phyloP scores from a whole-genome alignment of 2,888 invertebrate species.

The Podabrus alpinus region DNA sequence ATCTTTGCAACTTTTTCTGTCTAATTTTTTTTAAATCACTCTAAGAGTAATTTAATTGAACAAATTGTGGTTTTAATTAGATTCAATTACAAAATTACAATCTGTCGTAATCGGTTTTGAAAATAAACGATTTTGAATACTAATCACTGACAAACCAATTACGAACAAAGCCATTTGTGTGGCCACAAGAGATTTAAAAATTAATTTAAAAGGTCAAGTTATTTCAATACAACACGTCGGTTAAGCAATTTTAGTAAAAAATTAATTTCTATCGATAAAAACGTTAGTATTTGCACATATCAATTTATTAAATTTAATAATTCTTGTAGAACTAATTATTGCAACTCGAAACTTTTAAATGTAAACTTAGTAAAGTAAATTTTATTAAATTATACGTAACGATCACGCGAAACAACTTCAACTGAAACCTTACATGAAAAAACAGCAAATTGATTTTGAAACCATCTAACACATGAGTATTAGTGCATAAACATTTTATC shows the following conservation, averaged over 20 bases:
- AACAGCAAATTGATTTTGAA: not conserved
- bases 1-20: not conserved
- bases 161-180: not conserved
- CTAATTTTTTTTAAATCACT: not conserved
- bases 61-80: not conserved
- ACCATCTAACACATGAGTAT: not conserved
- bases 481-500: not conserved
- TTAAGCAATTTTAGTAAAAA: not conserved
- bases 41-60: not conserved
- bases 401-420: constrained; percentile 1
- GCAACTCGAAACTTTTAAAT: not conserved
- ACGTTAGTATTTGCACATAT: not conserved
- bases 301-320: too few species aligned
- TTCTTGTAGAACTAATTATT: not conserved
- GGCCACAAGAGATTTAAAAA: not conserved
- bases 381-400: not conserved
- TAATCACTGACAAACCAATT: not conserved
- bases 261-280: not conserved
- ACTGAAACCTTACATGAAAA: not conserved
- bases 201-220: not conserved
- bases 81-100: not conserved
- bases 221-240: not conserved
- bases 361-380: not conserved
- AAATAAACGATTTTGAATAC: not conserved
- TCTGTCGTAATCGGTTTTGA: not conserved